Conservation (phyloP, 1,140 invertebrate genomes). For the Brachionus paranguensis region DNA sequence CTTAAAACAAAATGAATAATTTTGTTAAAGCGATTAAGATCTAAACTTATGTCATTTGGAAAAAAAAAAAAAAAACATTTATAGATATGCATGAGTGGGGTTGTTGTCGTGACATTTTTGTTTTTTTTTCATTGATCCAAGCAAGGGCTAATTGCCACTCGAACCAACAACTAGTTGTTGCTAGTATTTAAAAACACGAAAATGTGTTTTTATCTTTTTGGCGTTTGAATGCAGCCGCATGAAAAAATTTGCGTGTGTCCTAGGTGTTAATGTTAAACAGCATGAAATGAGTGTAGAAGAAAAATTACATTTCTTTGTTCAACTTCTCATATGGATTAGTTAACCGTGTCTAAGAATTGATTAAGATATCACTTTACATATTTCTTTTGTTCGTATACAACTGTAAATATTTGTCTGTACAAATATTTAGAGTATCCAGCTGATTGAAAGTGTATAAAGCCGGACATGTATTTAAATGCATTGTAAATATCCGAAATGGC, state of each 20-base stretch:
- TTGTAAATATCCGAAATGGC: slow-evolving; percentile 12
- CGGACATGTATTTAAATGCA: neutral
- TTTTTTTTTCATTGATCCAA: neutral
- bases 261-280: neutral
- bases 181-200: neutral
- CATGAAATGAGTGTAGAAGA: neutral
- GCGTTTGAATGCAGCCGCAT: neutral
- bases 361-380: slow-evolving; percentile 18
- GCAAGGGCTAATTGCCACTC: neutral
- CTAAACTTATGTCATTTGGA: neutral
- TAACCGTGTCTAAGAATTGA: neutral
- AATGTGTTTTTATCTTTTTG: neutral
- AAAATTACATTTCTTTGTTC: neutral
- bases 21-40: neutral
- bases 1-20: neutral
- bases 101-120: neutral
- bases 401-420: neutral
- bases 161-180: neutral
- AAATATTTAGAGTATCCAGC: slow-evolving; percentile 23
- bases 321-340: neutral
- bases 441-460: neutral
- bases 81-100: neutral
- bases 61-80: neutral
- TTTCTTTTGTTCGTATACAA: neutral
- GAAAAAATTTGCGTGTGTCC: neutral